Evolutionary conservation across 2,113 vertebrate genomes (phyloP).

Genomic region (Petaurus breviceps): DNA sequence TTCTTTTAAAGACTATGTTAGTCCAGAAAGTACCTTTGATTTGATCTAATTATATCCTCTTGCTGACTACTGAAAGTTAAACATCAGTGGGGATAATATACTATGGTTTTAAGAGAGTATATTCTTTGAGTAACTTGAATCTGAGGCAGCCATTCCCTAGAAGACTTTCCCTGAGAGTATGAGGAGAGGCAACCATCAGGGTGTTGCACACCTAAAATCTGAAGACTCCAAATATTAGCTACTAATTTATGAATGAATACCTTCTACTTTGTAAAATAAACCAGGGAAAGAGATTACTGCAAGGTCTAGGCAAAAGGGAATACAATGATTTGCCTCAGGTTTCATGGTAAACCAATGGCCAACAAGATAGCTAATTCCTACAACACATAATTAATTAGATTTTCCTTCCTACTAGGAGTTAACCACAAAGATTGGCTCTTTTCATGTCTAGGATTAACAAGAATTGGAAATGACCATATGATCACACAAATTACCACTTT

Average conservation of each 20-base stretch:
- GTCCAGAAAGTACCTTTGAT: no score
- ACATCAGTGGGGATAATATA: no score
- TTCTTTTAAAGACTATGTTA: no score
- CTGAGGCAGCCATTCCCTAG: no score
- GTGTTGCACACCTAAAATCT: conserved; percentile 27
- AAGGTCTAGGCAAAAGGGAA: conserved; percentile 28
- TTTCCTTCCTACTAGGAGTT: conserved; percentile 63
- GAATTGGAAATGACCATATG: conserved; percentile 64
- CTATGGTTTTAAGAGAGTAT: no score
- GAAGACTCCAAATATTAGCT: conserved; percentile 28
- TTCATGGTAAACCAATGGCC: conserved; percentile 13
- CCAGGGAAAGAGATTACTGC: background rate
- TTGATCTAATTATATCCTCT: no score
- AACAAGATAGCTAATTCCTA: conserved; percentile 56
- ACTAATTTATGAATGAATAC: conserved; percentile 38
- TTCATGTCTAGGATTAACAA: conserved; percentile 55
- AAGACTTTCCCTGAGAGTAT: no score
- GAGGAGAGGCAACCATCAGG: no score
- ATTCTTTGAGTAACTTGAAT: no score
- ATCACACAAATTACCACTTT: conserved; percentile 50
- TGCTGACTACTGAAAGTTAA: background rate
- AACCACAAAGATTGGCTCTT: conserved; percentile 32
- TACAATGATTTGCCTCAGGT: conserved; percentile 46
- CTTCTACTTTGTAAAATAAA: conserved; percentile 49
- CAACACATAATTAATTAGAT: conserved; percentile 55